phyloP scores from a whole-genome alignment of 2,113 vertebrate genomes.

The Sinosuthora webbiana region DNA sequence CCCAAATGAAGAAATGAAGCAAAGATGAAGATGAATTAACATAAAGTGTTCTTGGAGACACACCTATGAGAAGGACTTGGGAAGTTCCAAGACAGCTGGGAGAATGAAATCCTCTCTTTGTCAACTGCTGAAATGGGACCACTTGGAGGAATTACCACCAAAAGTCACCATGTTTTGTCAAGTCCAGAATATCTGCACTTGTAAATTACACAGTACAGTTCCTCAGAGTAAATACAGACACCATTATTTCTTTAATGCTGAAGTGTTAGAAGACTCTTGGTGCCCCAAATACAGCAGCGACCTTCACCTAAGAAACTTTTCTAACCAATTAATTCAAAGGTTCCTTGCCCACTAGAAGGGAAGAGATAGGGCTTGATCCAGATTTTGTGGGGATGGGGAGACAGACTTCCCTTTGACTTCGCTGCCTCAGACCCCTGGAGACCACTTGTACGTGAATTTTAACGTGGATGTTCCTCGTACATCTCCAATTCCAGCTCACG shows the following conservation, averaged over 20 bases:
- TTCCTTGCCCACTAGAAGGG: not conserved
- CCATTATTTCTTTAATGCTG: not conserved
- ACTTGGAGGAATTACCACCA: not conserved
- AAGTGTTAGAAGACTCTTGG: not conserved
- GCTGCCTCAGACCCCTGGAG: not conserved
- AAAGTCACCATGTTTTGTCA: not conserved
- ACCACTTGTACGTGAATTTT: not conserved
- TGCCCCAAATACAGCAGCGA: not conserved
- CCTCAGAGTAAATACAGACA: not conserved
- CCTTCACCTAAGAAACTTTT: not conserved
- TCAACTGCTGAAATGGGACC: not conserved
- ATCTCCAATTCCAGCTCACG: fast-evolving
- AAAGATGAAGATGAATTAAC: not conserved
- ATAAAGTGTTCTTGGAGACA: not conserved
- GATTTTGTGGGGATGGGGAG: not conserved
- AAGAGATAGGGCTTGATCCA: not conserved
- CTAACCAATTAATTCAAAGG: not conserved
- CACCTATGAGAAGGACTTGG: not conserved
- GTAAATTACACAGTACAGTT: not conserved
- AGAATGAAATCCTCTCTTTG: not conserved
- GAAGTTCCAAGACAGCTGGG: not conserved
- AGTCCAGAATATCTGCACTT: not conserved
- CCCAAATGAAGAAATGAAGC: not conserved
- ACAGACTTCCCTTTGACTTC: not conserved
- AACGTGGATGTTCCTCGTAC: fast-evolving